Evolutionary conservation across 1,140 invertebrate species (phyloP).

Genomic region (Ceratina calcarata): DNA sequence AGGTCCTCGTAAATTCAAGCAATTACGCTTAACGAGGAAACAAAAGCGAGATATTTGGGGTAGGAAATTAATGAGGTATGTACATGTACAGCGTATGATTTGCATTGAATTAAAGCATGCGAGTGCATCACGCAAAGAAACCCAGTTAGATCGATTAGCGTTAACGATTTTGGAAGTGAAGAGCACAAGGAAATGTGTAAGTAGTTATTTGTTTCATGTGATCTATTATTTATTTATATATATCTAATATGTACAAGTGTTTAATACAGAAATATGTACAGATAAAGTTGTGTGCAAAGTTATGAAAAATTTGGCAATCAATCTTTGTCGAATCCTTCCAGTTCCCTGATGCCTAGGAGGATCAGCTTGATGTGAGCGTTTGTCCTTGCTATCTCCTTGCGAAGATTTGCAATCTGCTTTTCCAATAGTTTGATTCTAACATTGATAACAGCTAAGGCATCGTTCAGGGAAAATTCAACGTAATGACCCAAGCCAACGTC

Average conservation of each 20-base stretch:
- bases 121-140: not conserved
- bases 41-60: constrained; percentile 28
- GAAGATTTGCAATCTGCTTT: constrained; percentile 83
- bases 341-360: constrained; percentile 84
- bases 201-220: not conserved
- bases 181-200: too few relatives aligned
- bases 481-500: constrained; percentile 88
- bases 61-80: constrained; percentile 31
- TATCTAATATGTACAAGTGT: constrained; percentile 15
- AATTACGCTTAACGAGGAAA: constrained; percentile 55
- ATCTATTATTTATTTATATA: constrained; percentile 4
- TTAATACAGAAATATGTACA: constrained; percentile 13
- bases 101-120: not conserved
- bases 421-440: constrained; percentile 85
- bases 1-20: constrained; percentile 45
- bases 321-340: constrained; percentile 74
- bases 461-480: constrained; percentile 86
- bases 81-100: not conserved
- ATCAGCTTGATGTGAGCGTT: constrained; percentile 91
- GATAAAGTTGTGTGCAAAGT: too few relatives aligned
- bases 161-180: constrained; percentile 3
- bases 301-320: not conserved
- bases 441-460: constrained; percentile 87
- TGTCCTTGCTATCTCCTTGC: constrained; percentile 84
- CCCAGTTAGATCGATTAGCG: not conserved